Conservation (phyloP, 2,888 invertebrate species). For the Himalopsyche anomala region DNA sequence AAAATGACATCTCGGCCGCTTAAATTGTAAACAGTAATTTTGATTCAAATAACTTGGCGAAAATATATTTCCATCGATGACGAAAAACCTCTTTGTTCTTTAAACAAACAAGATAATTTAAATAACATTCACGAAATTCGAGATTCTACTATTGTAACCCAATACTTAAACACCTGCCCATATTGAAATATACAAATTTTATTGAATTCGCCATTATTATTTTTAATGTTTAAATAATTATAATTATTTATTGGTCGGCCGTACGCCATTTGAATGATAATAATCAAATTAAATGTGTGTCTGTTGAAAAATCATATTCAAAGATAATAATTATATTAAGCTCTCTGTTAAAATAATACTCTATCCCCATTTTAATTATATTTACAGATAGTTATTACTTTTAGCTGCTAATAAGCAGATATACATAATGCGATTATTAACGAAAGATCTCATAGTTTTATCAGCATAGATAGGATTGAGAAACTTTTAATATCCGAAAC, state of each 20-base stretch:
- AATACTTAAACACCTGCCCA: conserved; percentile 21
- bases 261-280: neutral
- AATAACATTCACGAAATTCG: neutral
- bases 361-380: too few species aligned
- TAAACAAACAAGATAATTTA: neutral
- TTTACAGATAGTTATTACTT: too few species aligned
- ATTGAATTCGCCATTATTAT: conserved; percentile 12
- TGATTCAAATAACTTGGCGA: neutral
- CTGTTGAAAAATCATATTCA: neutral
- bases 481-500: too few species aligned
- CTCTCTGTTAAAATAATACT: too few species aligned
- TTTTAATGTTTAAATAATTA: conserved; percentile 22
- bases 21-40: too few species aligned
- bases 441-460: too few species aligned
- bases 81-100: neutral
- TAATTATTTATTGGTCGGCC: neutral
- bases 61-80: conserved; percentile 4
- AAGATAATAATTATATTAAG: too few species aligned
- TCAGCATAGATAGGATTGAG: too few species aligned
- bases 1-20: too few species aligned
- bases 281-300: neutral
- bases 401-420: too few species aligned
- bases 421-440: too few species aligned
- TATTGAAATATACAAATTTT: conserved; percentile 16
- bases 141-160: neutral